Conservation (phyloP, 2,888 invertebrate genomes). For the Eledone cirrhosa region DNA sequence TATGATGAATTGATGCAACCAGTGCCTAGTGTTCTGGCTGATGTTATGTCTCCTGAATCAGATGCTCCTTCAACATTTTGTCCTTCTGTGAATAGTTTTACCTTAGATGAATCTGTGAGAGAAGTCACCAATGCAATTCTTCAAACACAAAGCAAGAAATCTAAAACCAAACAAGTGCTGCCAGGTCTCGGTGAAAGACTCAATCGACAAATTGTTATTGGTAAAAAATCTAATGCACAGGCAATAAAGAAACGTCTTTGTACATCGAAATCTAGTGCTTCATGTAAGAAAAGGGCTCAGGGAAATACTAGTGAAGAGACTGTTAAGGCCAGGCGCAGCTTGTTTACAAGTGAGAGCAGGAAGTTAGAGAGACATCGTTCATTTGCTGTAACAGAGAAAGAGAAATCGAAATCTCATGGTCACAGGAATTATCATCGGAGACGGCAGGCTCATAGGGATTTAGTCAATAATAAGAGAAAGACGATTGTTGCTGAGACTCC, state of each 20-base stretch:
- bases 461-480: constrained; percentile 34
- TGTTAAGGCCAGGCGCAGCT: constrained; percentile 37
- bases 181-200: constrained; percentile 53
- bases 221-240: constrained; percentile 34
- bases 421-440: background rate
- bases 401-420: constrained; percentile 37
- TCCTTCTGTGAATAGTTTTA: background rate
- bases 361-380: constrained; percentile 53
- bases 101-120: background rate
- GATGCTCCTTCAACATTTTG: constrained; percentile 32
- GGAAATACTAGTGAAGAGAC: constrained; percentile 18
- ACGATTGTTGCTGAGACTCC: constrained; percentile 56
- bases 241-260: background rate
- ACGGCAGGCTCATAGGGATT: constrained; percentile 36
- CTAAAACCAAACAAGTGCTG: constrained; percentile 37
- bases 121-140: background rate
- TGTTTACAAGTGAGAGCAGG: constrained; percentile 39
- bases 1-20: constrained; percentile 60
- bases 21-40: constrained; percentile 47
- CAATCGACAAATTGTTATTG: constrained; percentile 53
- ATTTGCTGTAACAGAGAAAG: constrained; percentile 51
- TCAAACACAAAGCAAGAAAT: background rate
- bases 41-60: constrained; percentile 45
- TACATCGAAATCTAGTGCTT: background rate
- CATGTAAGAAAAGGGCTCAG: background rate